Percentiles rank a stretch among this genome's conserved stretches.
Conservation (phyloP, 1,140 invertebrate genomes). For the Lucilia cuprina region DNA sequence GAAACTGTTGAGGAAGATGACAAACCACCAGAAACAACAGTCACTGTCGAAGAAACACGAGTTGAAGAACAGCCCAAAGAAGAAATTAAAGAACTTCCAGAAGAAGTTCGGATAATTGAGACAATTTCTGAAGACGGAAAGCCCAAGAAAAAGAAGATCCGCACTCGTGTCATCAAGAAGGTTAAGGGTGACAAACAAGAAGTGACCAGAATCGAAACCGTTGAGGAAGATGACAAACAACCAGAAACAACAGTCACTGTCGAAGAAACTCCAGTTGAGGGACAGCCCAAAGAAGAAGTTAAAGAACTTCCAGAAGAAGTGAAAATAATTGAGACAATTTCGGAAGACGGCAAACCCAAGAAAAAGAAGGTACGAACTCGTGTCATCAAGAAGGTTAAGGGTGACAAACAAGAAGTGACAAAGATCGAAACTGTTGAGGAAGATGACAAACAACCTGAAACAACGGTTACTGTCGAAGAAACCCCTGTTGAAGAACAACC, state of each 20-base stretch:
- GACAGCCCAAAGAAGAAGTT: constrained; percentile 24
- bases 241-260: constrained; percentile 36
- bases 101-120: constrained; percentile 35
- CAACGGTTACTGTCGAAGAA: constrained; percentile 35
- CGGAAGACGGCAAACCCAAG: constrained; percentile 36
- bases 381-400: constrained; percentile 34
- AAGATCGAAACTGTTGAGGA: constrained; percentile 36
- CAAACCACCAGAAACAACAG: constrained; percentile 36
- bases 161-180: constrained; percentile 37
- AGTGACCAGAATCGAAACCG: constrained; percentile 36
- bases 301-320: constrained; percentile 35
- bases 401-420: constrained; percentile 36
- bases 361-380: constrained; percentile 35
- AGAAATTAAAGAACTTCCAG: constrained; percentile 30
- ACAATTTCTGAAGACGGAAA: constrained; percentile 32
- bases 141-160: constrained; percentile 32
- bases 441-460: constrained; percentile 37
- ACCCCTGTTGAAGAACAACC: constrained; percentile 28
- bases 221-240: constrained; percentile 37
- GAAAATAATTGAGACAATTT: constrained; percentile 18
- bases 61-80: constrained; percentile 24
- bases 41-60: constrained; percentile 31
- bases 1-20: constrained; percentile 38
- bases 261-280: constrained; percentile 30
- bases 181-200: constrained; percentile 37